Base-by-base conservation (phyloP, 1,140 invertebrate genomes). In the Plutomurus gul region DNA sequence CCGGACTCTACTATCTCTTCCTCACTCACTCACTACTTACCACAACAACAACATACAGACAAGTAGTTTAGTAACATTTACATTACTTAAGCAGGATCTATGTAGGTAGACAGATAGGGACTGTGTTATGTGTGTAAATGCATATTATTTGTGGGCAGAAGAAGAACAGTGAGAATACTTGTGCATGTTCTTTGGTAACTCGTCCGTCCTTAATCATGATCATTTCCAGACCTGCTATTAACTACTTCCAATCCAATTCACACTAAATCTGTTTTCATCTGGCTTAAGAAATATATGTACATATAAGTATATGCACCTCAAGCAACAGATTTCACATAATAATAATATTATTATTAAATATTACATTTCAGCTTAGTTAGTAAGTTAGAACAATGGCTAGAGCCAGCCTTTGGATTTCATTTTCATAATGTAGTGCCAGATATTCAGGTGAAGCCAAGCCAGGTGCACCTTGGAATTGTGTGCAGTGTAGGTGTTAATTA, bases 401-500 rank as follows among this genome's bases (percentile, higher is more conserved):
- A n/a, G n/a, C n/a, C n/a, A n/a, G n/a, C n/a, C n/a, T n/a, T n/a
- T n/a, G n/a, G n/a, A n/a, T n/a, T n/a, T n/a, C n/a, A n/a, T n/a
- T n/a, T n/a, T n/a, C n/a, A n/a, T n/a, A n/a, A n/a, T n/a, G n/a
- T n/a, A n/a, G n/a, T n/a, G n/a, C n/a, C n/a, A n/a, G 27, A 65
- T n/a, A 60, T 22, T 60, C 13, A 36, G 13, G 36, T 30, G 18
- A 65, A 18, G 27, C 18, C 56, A 7, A n/a, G 56, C 56, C 56
- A 65, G 56, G 56, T 65, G 56, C 27, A 27, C 56, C 56, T 25
- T 65, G 56, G 36, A 65, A 65, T 65, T 65, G 18, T 33, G 18
- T 65, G 56, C n/a, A 65, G 56, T 65, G 56, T 65, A 65, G 56
- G 56, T 65, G 56, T 65, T 65, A 65, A 65, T 65, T 65, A 65